Base-by-base conservation (phyloP, 2,888 invertebrate genomes). In the Cerastoderma edule region DNA sequence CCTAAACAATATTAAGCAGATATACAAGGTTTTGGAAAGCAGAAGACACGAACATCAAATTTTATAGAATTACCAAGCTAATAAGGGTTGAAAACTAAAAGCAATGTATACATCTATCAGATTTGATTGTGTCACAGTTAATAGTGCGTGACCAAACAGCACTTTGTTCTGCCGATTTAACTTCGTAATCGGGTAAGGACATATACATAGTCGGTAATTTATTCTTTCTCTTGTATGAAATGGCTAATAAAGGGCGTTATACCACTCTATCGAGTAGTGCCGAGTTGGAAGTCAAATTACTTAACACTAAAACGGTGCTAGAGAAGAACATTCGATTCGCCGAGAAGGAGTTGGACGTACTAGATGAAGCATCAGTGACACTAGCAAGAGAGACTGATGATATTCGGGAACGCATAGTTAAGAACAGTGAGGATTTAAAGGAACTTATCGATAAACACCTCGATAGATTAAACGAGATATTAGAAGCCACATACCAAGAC, bases 361-460 rank as follows among this genome's bases (percentile, higher is more conserved):
- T 56, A 10, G 44, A 67, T 19, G 66, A 65, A 27, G 72, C 68
- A 0, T 50, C 54, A 28, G 64, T 13, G n/a, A 67, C 39, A 35
- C 35, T 76, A 22, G 46, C 48, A 6, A 32, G n/a, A 30, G 76
- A 72, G 30, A 64, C 64, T 32, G 33, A 33, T 16, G 16, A 65
- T 30, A 66, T 76, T 27, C 19, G 57, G 3, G 24, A 53, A 33
- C 39, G 46, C 6, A 65, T 76, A 32, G 76, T 53, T 1, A 22
- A 28, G 2, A 68, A 64, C 28, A 48, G 57, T 39, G 10, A 56
- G 27, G 39, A 44, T 22, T 39, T 76, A 10, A 63, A 68, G 44
- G 33, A 69, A 28, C 27, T 30, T 3, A 35, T 76, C 10, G 68
- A 72, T 56, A 33, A 57, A 13, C 44, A 63, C 19, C 24, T 54